Evolutionary conservation across 2,797 vertebrate species (phyloP), one percentile per base, ranked within the genome.

Genomic region (Pyrocephalus nanus): DNA sequence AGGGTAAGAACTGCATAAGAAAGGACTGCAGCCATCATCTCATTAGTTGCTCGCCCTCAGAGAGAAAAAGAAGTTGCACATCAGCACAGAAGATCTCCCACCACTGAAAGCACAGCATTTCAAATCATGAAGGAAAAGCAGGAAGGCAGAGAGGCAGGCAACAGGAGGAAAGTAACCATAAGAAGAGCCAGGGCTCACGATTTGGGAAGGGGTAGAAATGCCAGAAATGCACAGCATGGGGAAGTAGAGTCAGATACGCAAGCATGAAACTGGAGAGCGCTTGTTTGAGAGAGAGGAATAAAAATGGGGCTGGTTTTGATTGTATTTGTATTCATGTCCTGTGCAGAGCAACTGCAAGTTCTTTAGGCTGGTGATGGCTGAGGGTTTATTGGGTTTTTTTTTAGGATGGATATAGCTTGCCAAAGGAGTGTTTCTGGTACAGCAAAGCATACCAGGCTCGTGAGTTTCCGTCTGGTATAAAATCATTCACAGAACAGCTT

Each of bases 21-120:
- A 67, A 84, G 27, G 19, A 16, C 20, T 38, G 18, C 36, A 86
- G 38, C 3, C 47, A 14, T 27, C 27, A 21, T 43, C 16, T n/a
- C 12, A 12, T 58, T 75, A 69, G 73, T 42, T 22, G 12, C 20
- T 69, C 51, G 18, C 14, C 38, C 12, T 84, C 66, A 38, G 58
- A 65, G 50, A 78, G 27, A n/a, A 82, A 61, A 70, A 32, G 27
- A 17, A 69, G 42, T 54, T 65, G 20, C 6, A 9, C 9, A 21
- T 29, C 58, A 48, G 30, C 60, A 27, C 6, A 36, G 8, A n/a
- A 26, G 1, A 12, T 48, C 7, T 61, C 12, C 20, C 18, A 23
- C 7, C 1, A 0, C 29, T 26, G 36, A 45, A 81, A 69, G 19
- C 1, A 6, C 15, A 29, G 16, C 0, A 0, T 20, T 62, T 75